phyloP scores from a whole-genome alignment of 2,888 invertebrate genomes.

The Marronus borbonicus region DNA sequence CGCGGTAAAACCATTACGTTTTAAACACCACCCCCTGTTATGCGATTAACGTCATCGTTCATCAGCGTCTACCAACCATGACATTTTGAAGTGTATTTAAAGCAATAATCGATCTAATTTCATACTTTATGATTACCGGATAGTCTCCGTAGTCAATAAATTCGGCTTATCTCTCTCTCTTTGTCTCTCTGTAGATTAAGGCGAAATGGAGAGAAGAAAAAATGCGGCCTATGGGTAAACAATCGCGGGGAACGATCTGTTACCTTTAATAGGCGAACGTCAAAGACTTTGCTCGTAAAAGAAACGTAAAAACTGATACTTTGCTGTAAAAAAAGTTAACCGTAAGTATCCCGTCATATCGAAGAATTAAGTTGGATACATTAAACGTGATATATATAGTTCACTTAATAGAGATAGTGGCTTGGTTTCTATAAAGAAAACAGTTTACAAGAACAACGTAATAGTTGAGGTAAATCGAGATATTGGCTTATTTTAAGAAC shows the following conservation, averaged over 20 bases:
- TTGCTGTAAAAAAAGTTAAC: background rate
- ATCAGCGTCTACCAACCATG: slow-evolving; percentile 30
- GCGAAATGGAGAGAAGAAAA: background rate
- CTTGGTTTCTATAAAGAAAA: too few relatives aligned
- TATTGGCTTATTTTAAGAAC: too few relatives aligned
- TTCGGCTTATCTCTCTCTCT: slow-evolving; percentile 11
- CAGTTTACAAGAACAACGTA: too few relatives aligned
- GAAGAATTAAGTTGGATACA: background rate
- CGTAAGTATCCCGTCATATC: background rate
- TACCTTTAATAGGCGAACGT: slow-evolving; percentile 22
- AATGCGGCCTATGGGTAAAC: slow-evolving; percentile 5
- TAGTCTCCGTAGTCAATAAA: slow-evolving; percentile 19
- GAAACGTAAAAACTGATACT: background rate
- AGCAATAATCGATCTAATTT: slow-evolving; percentile 45
- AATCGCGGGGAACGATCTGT: slow-evolving; percentile 29
- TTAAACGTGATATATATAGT: background rate
- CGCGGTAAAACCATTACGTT: slow-evolving; percentile 22
- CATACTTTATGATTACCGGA: slow-evolving; percentile 38
- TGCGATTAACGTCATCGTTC: slow-evolving; percentile 39
- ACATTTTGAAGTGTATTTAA: slow-evolving; percentile 46
- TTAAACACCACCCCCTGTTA: slow-evolving; percentile 31
- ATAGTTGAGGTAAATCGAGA: too few relatives aligned
- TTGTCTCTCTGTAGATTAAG: background rate
- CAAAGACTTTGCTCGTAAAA: slow-evolving; percentile 13
- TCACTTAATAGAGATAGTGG: too few relatives aligned